Base-by-base conservation (phyloP, 2,113 vertebrate species). In the Petrocephalus zakoni region DNA sequence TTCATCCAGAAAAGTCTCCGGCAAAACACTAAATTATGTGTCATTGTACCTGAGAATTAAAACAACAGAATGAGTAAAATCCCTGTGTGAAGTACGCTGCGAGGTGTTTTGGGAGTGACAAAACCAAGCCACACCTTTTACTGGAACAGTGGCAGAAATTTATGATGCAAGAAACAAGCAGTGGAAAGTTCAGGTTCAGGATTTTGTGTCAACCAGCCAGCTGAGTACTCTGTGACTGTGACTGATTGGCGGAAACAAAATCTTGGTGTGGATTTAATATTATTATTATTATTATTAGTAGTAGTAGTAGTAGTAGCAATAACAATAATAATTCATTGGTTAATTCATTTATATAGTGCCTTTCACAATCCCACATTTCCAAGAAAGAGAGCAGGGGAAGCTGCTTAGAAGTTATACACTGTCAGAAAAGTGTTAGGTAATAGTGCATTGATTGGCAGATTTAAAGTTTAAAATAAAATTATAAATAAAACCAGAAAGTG, bases 11-110 rank as follows among this genome's bases (percentile, higher is more conserved):
- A 78, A 19, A 37, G 72, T 29, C 92, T 92, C 89, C 90, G 89
- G 90, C 75, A 13, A 68, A 13, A 22, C 89, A 4, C 21, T 90
- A 47, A 88, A 92, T 93, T 94, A 95, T 90, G 95, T 94, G 92
- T 94, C 94, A 84, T 95, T 93, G 91, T 94, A 96, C 92, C 95
- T 96, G 47, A 49, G 47, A 83, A 8, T 53, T 61, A 87, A 10
- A 4, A 75, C 4, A 85, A 49, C 8, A 51, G 4, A 34, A 19
- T 25, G 34, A 82, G 21, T 46, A 22, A 56, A 82, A 46, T 78
- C 37, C 13, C 72, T 78, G 72, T 47, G 19, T 25, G 89, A 5
- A 78, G 53, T 83, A 34, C 10, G 42, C 72, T 2, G 72, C 34
- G 2, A 55, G 17, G 22, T 13, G 58, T 87, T 87, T 46, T 42